Evolutionary conservation across 2,113 vertebrate genomes (phyloP), one percentile per base, ranked within the genome.

Genomic region (Caretta caretta): DNA sequence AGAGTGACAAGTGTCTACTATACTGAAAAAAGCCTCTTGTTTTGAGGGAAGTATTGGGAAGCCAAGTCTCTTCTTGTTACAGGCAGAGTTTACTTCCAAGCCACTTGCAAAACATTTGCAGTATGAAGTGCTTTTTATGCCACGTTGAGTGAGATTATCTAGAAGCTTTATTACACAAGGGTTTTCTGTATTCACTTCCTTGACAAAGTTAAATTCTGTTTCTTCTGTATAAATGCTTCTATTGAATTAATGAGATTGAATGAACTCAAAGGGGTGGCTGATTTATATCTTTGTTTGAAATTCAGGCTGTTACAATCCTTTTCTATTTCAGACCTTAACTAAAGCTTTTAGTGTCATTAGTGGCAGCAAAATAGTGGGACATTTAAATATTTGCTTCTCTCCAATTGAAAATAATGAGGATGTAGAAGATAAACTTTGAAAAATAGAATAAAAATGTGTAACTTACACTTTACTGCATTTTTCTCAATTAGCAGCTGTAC

Each of bases 201-300:
- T 38, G 79, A 51, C 9, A 80, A 1, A 4, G 81, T 92, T 92
- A 49, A 83, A 17, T 83, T 87, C 8, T 2, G 5, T 72, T 86
- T 88, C 51, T 56, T 83, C 0, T 0, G 6, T 35, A 20, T 53
- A n/a, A 93, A 57, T 5, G 2, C 56, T 76, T 80, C 56, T 53
- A 27, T 88, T 0, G 0, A 80, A 46, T 54, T 76, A 1, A 0
- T 48, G 72, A 62, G 84, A 49, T 42, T 69, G 31, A 82, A 29
- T 83, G 81, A 31, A n/a, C 22, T 50, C 62, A 25, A 1, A 6
- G 20, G 11, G 35, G 8, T 83, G 59, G 80, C 46, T 84, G 42
- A 78, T 54, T 80, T 92, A 69, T 90, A 76, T 16, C 19, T 92
- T 95, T 83, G 35, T n/a, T 97, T 81, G 82, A 94, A 90, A 90